Evolutionary conservation across 2,113 vertebrate species (phyloP).

Genomic region (Tupaia tana): DNA sequence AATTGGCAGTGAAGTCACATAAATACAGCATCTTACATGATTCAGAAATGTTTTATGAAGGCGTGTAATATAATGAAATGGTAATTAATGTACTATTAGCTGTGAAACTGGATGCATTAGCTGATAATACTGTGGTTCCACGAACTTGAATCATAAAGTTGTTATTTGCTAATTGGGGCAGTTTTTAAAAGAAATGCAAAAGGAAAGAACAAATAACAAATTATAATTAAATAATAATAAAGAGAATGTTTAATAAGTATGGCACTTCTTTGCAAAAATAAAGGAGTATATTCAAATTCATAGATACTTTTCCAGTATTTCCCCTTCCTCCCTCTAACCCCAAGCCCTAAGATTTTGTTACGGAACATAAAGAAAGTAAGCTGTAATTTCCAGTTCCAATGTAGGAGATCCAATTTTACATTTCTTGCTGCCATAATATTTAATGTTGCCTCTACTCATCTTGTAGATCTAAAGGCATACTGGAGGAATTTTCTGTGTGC

Average conservation of each 20-base stretch:
- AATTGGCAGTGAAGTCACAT: background rate
- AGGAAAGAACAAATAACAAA: background rate
- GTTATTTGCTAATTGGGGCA: constrained; percentile 13
- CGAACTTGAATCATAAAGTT: constrained; percentile 54
- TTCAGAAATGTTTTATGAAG: constrained; percentile 41
- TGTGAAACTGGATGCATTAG: constrained; percentile 65
- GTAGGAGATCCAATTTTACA: background rate
- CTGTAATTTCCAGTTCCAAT: background rate
- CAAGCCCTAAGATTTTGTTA: background rate
- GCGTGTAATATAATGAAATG: constrained; percentile 56
- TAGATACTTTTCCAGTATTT: background rate
- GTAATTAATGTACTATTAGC: constrained; percentile 62
- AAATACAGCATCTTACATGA: background rate
- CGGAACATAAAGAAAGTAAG: background rate
- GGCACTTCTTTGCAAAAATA: background rate
- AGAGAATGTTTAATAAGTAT: background rate
- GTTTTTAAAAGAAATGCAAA: constrained; percentile 40
- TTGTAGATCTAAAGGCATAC: constrained; percentile 10
- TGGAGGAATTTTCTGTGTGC: background rate
- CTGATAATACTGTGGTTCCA: constrained; percentile 50
- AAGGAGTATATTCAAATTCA: background rate
- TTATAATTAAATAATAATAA: constrained; percentile 41
- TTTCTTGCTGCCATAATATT: background rate
- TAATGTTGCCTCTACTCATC: background rate
- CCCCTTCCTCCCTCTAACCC: background rate